Evolutionary conservation across 2,797 vertebrate genomes (phyloP).

Genomic region (Morelia viridis): DNA sequence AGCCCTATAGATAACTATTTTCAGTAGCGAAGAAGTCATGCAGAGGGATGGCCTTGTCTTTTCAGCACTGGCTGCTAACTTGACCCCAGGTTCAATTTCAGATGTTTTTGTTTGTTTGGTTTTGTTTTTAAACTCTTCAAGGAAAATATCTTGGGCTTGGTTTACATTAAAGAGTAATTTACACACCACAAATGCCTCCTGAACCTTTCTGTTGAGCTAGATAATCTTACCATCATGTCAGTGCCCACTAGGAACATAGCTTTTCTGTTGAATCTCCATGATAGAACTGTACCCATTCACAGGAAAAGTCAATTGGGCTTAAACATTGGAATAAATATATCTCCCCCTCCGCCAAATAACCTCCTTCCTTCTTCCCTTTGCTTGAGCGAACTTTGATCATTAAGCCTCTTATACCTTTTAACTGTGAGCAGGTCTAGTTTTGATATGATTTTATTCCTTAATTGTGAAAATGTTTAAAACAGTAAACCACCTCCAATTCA

Average conservation of each 20-base stretch:
- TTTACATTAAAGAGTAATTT: background rate
- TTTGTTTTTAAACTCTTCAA: background rate
- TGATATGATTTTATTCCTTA: background rate
- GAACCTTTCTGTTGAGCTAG: background rate
- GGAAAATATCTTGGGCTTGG: background rate
- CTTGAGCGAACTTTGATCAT: background rate
- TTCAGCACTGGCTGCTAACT: background rate
- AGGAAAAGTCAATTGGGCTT: background rate
- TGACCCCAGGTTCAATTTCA: background rate
- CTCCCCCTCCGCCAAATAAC: background rate
- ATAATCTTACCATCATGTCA: background rate
- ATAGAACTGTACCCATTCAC: background rate
- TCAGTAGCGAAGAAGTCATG: too few species aligned
- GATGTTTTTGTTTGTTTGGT: background rate
- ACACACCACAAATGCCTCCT: background rate
- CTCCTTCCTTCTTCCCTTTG: background rate
- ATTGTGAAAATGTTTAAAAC: background rate
- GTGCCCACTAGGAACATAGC: background rate
- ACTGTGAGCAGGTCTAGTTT: background rate
- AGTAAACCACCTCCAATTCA: background rate
- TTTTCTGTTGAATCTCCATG: background rate
- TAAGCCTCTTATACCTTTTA: background rate
- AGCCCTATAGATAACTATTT: too few species aligned
- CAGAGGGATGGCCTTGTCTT: too few species aligned
- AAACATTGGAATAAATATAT: background rate